A percentile compares a stretch with the other conserved stretches of the same genome.
phyloP scores from a whole-genome alignment of 2,888 invertebrate genomes.

The Eupithecia dodoneata region DNA sequence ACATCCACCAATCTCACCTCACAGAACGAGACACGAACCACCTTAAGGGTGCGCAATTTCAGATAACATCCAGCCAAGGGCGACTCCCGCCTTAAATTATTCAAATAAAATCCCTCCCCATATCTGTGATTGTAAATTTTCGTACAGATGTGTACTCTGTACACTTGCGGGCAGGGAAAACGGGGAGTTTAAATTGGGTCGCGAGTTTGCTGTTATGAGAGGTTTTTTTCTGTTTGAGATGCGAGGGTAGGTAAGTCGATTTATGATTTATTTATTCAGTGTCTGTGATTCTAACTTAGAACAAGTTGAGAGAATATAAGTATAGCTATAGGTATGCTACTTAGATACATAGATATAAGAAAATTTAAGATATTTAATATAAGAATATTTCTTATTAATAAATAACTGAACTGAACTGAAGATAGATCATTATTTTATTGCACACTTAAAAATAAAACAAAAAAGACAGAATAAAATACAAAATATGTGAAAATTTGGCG shows the following conservation, averaged over 20 bases:
- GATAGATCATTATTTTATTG: no score
- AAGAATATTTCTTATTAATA: no score
- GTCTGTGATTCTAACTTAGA: not conserved
- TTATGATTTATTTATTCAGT: not conserved
- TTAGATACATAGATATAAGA: not conserved
- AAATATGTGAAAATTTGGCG: no score
- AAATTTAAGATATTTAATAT: no score
- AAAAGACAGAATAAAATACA: no score
- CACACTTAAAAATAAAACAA: no score
- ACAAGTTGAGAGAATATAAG: not conserved
- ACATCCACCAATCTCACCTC: conserved; percentile 43
- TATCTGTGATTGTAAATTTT: conserved; percentile 78
- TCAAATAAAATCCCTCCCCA: conserved; percentile 76
- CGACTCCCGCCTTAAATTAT: conserved; percentile 73
- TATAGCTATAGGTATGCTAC: not conserved
- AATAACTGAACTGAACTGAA: no score
- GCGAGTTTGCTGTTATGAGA: not conserved
- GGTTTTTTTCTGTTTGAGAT: not conserved
- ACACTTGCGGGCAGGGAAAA: conserved; percentile 46
- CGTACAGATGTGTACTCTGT: conserved; percentile 57
- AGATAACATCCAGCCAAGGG: conserved; percentile 67
- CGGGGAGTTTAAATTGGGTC: conserved; percentile 25
- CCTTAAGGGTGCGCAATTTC: conserved; percentile 72
- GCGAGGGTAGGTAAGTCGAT: not conserved
- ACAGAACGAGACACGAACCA: conserved; percentile 39